A percentile compares a stretch with the other conserved stretches of the same genome.
Conservation (phyloP, 2,113 vertebrate species). For the Charadrius vociferus region DNA sequence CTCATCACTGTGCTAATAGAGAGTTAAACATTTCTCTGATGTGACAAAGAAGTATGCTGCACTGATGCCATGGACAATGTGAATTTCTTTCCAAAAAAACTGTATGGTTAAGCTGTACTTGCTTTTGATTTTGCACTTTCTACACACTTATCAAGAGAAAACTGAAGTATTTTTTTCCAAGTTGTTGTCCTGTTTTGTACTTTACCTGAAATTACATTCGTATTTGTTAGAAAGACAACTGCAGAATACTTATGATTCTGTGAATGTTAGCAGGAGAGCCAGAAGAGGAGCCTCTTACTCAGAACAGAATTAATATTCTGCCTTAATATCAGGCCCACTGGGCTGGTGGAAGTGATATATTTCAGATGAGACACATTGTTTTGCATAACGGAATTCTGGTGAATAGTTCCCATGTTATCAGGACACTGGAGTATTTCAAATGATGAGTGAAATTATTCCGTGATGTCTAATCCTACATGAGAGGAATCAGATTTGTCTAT, state of each 20-base stretch:
- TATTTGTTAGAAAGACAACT: not conserved
- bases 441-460: constrained; percentile 12
- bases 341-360: not conserved
- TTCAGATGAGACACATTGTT: constrained; percentile 12
- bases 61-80: not conserved
- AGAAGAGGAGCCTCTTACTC: not conserved
- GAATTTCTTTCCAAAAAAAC: not conserved
- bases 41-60: not conserved
- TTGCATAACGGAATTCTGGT: constrained; percentile 7
- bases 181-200: not conserved
- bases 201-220: not conserved
- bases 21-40: not conserved
- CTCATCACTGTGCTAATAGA: not conserved
- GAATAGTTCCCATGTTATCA: not conserved
- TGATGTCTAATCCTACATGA: not conserved
- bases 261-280: not conserved
- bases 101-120: not conserved
- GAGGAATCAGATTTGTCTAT: not conserved
- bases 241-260: not conserved
- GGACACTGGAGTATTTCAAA: constrained; percentile 35
- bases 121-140: not conserved
- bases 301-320: constrained; percentile 4
- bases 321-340: not conserved
- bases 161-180: not conserved
- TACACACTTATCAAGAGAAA: not conserved